phyloP scores from a whole-genome alignment of 2,113 vertebrate genomes.

The Hippocampus comes region DNA sequence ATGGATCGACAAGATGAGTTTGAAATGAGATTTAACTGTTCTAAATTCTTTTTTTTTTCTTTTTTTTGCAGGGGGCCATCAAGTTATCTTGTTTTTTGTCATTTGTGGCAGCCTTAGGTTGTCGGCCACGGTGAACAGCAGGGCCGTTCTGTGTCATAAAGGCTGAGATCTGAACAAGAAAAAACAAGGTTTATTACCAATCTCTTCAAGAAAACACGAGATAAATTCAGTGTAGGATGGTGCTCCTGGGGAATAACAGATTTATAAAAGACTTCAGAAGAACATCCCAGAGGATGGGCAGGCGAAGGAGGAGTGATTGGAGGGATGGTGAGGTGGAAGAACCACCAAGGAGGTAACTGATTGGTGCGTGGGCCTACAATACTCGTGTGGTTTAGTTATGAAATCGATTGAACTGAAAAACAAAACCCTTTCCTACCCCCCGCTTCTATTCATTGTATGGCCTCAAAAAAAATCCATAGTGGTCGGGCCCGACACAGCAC shows the following conservation, averaged over 20 bases:
- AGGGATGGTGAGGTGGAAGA: conserved; percentile 15
- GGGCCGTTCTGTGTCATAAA: conserved; percentile 5
- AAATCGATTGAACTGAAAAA: neutral
- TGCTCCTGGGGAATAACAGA: conserved; percentile 21
- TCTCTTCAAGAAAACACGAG: conserved; percentile 18
- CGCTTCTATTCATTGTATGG: neutral
- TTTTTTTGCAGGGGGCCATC: neutral
- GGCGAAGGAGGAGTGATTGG: neutral
- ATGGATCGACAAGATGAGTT: neutral
- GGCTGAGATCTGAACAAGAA: neutral
- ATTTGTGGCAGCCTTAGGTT: neutral
- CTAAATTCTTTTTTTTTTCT: neutral
- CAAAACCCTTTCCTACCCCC: neutral
- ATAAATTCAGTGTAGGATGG: conserved; percentile 37
- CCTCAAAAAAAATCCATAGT: neutral
- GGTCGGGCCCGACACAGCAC: too few relatives aligned
- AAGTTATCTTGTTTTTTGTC: neutral
- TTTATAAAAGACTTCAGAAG: conserved; percentile 46
- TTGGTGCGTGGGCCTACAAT: neutral
- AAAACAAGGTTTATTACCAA: conserved; percentile 20
- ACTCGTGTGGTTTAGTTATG: neutral
- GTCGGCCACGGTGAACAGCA: neutral
- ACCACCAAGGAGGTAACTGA: neutral
- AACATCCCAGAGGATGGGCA: conserved; percentile 29
- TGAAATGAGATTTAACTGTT: neutral